Conservation (phyloP, 2,888 invertebrate species). For the Atethmia centrago region DNA sequence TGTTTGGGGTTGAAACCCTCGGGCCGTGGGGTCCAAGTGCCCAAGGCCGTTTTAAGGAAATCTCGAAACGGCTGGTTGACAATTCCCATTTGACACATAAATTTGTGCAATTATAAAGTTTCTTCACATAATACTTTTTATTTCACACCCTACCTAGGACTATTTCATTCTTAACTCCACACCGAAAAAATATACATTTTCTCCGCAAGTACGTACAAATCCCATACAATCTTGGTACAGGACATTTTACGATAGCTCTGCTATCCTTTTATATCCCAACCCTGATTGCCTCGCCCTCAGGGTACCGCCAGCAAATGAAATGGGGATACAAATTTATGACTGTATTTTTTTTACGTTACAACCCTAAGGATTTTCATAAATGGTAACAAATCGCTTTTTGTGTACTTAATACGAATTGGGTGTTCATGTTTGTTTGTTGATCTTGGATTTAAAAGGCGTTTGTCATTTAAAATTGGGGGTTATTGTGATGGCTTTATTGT, state of each 20-base stretch:
- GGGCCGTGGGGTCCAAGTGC: no score
- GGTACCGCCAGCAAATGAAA: constrained; percentile 75
- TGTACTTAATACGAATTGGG: constrained; percentile 49
- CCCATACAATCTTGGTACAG: constrained; percentile 84
- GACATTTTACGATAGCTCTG: constrained; percentile 84
- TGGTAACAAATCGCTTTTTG: constrained; percentile 71
- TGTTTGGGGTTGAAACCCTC: no score
- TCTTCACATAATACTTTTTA: constrained; percentile 6
- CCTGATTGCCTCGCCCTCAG: constrained; percentile 85
- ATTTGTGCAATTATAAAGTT: no score
- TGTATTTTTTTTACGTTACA: constrained; percentile 72
- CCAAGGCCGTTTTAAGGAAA: no score
- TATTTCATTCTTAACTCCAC: constrained; percentile 43
- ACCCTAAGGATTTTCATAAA: constrained; percentile 71
- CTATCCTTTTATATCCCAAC: constrained; percentile 87
- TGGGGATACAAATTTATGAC: constrained; percentile 78
- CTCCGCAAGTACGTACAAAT: constrained; percentile 78
- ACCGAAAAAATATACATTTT: constrained; percentile 68
- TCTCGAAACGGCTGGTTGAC: no score
- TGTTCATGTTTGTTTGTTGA: constrained; percentile 57
- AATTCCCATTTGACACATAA: no score
- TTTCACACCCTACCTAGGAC: constrained; percentile 29
- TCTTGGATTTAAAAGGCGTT: constrained; percentile 47
- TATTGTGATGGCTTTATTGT: constrained; percentile 18
- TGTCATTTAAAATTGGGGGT: constrained; percentile 28